Evolutionary conservation across 2,113 vertebrate species (phyloP), one percentile per base, ranked within the genome.

Genomic region (Climacteris rufus): DNA sequence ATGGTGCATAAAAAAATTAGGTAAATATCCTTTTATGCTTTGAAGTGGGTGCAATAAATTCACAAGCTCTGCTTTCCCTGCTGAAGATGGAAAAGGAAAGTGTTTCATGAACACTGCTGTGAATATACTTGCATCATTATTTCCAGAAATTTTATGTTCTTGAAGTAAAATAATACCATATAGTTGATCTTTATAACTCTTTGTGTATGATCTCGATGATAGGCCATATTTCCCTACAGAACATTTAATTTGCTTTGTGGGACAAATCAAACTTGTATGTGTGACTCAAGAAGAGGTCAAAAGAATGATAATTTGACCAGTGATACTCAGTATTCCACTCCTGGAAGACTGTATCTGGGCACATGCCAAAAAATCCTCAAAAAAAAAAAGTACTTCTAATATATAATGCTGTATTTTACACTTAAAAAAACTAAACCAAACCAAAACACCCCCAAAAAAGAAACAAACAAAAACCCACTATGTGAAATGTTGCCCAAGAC

Each of bases 161-260:
- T 93, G n/a, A 89, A 85, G 57, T 83, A 56, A 72, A 59, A 16
- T 47, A 76, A 30, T 54, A 39, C 6, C 16, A 35, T 42, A 22
- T 2, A 49, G 57, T 10, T 49, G 27, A 65, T 69, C 37, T 66
- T 61, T 56, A 18, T 23, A 88, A 75, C n/a, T 65, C 56, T 76
- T 64, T 47, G 11, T 12, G 84, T 69, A 81, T 47, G 30, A 80
- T 52, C 22, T 56, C 49, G 23, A 69, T 52, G 49, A 89, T 56
- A 54, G 20, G 21, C 12, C 0, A 0, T 39, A 52, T 52, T 64
- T 90, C 16, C 22, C 39, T 31, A 52, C 0, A 82, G 39, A 82
- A 40, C 28, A 74, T 52, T 14, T 0, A 37, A 61, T 45, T 54
- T 90, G 13, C 21, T 57, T 86, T 61, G 39, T 15, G 6, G 7